Percentiles rank a stretch among this genome's conserved stretches.
These are phyloP conservation scores for Batillaria attramentaria DNA, from an alignment of 1,140 invertebrate genomes.

Conservation along the genomic window DNA sequence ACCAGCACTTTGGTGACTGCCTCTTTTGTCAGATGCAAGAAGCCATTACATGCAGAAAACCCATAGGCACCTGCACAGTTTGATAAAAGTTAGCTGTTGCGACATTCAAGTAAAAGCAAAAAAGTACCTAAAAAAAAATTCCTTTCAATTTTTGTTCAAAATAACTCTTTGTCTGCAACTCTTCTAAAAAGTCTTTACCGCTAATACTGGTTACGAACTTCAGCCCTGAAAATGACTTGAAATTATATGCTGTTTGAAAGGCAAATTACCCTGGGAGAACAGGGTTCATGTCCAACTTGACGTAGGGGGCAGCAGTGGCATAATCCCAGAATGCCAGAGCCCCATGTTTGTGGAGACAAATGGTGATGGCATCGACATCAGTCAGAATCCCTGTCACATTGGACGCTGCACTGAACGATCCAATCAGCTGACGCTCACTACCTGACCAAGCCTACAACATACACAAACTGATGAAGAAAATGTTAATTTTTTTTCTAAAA, in stretches of 20 bases:
- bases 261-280: constrained; percentile 78
- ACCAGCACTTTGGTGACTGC: too few species aligned
- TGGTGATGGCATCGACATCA: constrained; percentile 87
- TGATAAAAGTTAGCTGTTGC: too few species aligned
- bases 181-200: neutral
- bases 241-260: too few species aligned
- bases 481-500: neutral
- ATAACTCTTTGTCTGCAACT: neutral
- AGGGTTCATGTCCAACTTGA: constrained; percentile 90
- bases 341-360: constrained; percentile 85
- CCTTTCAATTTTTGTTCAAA: neutral
- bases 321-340: constrained; percentile 92
- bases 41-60: too few species aligned
- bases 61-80: too few species aligned
- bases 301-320: constrained; percentile 86
- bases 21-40: too few species aligned
- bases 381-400: constrained; percentile 91
- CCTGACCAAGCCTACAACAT: neutral
- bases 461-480: too few species aligned
- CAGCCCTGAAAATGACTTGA: too few species aligned
- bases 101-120: too few species aligned
- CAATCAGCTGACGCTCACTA: constrained; percentile 78
- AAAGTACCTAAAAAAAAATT: too few species aligned
- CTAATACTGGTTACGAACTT: too few species aligned
- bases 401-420: constrained; percentile 89